Conservation (phyloP, 2,113 vertebrate genomes). For the Phrynocephalus versicolor region DNA sequence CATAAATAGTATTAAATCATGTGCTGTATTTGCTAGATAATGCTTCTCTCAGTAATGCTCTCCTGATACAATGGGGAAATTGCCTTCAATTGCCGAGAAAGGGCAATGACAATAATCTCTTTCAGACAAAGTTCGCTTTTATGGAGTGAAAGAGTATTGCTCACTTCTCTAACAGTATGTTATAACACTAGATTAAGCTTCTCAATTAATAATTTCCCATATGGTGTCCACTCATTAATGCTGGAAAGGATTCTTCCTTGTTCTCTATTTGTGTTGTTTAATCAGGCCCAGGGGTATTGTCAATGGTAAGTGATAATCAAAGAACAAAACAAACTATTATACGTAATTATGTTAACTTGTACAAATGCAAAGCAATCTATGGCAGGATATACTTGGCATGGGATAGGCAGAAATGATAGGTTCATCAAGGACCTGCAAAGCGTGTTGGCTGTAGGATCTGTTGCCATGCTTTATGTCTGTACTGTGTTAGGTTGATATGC, state of each 20-base stretch:
- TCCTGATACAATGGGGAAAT: not conserved
- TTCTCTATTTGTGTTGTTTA: conserved; percentile 4
- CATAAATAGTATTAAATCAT: conserved; percentile 19
- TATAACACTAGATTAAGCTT: conserved; percentile 2
- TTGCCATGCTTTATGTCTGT: no score
- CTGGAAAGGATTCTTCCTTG: not conserved
- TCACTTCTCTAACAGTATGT: not conserved
- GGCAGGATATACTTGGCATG: not conserved
- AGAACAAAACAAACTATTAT: not conserved
- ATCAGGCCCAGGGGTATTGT: conserved; percentile 4
- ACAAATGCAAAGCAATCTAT: not conserved
- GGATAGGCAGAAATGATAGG: not conserved
- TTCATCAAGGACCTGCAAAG: not conserved
- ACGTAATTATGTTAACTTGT: not conserved
- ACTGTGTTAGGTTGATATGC: no score
- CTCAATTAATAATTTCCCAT: not conserved
- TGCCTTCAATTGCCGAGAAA: conserved; percentile 13
- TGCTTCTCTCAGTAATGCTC: not conserved
- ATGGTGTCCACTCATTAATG: not conserved
- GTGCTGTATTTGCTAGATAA: not conserved
- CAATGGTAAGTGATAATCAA: conserved; percentile 6
- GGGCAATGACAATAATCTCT: not conserved
- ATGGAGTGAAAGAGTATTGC: not conserved
- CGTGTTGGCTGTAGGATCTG: not conserved
- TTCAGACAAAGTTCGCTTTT: conserved; percentile 25